Conservation (phyloP, 2,888 invertebrate genomes). For the Drosophila nigritarsus region DNA sequence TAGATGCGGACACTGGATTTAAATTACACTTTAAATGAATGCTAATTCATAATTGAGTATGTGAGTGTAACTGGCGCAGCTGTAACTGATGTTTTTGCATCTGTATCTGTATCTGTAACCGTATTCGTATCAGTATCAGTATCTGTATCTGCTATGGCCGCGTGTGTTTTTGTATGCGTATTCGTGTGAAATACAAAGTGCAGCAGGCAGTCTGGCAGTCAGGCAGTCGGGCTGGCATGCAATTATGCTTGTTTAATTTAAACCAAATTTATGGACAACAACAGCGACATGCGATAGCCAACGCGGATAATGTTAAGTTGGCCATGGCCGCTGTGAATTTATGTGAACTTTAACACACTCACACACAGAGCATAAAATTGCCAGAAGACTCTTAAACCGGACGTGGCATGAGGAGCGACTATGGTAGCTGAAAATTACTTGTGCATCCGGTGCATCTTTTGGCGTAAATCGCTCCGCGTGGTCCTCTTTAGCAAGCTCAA, state of each 20-base stretch:
- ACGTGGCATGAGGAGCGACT: conserved; percentile 42
- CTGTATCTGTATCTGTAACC: conserved; percentile 13
- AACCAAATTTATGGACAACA: conserved; percentile 68
- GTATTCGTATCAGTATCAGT: conserved; percentile 11
- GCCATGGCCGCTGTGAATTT: conserved; percentile 54
- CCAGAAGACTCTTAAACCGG: conserved; percentile 28
- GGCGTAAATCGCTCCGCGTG: conserved; percentile 65
- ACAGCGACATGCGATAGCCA: conserved; percentile 18
- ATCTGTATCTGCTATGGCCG: conserved; percentile 11
- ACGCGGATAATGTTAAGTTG: conserved; percentile 57
- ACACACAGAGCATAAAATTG: conserved; percentile 61
- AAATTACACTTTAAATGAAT: conserved; percentile 82
- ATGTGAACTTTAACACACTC: conserved; percentile 36
- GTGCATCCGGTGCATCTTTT: conserved; percentile 75
- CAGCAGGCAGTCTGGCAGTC: conserved; percentile 15
- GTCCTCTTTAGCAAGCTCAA: conserved; percentile 66
- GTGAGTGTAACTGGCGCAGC: conserved; percentile 50
- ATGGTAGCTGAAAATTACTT: conserved; percentile 74
- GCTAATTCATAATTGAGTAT: conserved; percentile 81
- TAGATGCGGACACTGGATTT: conserved; percentile 61
- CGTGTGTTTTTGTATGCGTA: conserved; percentile 16
- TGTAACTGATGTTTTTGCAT: conserved; percentile 25
- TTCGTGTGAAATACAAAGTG: conserved; percentile 14
- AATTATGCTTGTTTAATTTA: conserved; percentile 75
- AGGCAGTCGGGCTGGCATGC: conserved; percentile 42